Percentiles rank a stretch among this genome's conserved stretches.
phyloP scores from a whole-genome alignment of 2,888 invertebrate species.

The Pediacus dermestoides region DNA sequence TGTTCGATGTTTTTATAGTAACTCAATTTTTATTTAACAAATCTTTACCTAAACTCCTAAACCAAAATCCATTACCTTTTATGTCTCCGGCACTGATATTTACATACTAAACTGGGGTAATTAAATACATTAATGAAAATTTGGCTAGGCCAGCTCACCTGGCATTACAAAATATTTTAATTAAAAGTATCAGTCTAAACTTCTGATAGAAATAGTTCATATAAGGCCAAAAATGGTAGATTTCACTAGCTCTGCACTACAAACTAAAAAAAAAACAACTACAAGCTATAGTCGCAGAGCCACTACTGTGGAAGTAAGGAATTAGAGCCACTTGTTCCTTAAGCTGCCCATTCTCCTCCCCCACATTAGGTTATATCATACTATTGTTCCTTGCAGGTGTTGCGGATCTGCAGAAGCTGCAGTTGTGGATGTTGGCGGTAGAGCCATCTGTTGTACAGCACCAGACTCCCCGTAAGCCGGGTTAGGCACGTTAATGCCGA shows the following conservation, averaged over 20 bases:
- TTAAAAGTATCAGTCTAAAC: slow-evolving; percentile 41
- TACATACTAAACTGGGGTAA: no score
- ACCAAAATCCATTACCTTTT: no score
- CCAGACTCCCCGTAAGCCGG: slow-evolving; percentile 39
- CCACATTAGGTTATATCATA: slow-evolving; percentile 95
- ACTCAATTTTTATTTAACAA: no score
- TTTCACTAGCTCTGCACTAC: slow-evolving; percentile 29
- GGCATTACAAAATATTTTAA: slow-evolving; percentile 25
- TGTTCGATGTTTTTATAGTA: no score
- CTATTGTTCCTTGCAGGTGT: slow-evolving; percentile 84
- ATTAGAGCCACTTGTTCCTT: slow-evolving; percentile 70
- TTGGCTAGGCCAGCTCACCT: slow-evolving; percentile 37
- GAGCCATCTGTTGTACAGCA: slow-evolving; percentile 41
- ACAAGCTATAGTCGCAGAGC: slow-evolving; percentile 21
- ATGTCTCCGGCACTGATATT: no score
- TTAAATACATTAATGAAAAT: slow-evolving; percentile 38
- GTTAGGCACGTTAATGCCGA: slow-evolving; percentile 42
- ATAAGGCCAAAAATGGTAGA: slow-evolving; percentile 47
- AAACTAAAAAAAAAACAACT: slow-evolving; percentile 13
- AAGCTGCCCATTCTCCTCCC: slow-evolving; percentile 81
- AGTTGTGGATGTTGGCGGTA: no score
- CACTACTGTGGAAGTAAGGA: slow-evolving; percentile 50
- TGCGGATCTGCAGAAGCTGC: slow-evolving; percentile 58
- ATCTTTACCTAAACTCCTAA: no score
- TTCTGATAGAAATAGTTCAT: slow-evolving; percentile 39